Percentiles rank a stretch among this genome's conserved stretches.
These are phyloP conservation scores for Eledona agricola DNA, from an alignment of 2,888 invertebrate species.

Conservation along the genomic window DNA sequence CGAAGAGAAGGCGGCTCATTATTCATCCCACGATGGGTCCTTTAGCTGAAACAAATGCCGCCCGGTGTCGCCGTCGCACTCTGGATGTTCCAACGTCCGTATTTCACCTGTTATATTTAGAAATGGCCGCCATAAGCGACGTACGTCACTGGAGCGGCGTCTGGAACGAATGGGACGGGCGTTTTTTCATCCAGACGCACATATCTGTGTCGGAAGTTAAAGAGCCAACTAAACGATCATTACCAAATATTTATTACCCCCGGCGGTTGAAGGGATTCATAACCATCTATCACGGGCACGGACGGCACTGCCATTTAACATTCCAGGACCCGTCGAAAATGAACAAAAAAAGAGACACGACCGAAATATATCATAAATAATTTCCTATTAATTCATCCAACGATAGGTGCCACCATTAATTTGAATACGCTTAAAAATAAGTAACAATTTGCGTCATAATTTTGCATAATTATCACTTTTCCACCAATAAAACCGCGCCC, in stretches of 20 bases:
- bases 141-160: no score
- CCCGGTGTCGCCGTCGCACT: constrained; percentile 50
- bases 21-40: constrained; percentile 52
- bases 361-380: no score
- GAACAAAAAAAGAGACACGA: constrained; percentile 27
- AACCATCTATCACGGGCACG: constrained; percentile 58
- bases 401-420: no score
- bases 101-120: constrained; percentile 52
- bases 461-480: no score
- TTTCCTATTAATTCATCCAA: no score
- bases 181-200: constrained; percentile 55
- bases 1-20: constrained; percentile 48
- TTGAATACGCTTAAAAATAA: no score
- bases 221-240: constrained; percentile 62
- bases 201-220: constrained; percentile 61
- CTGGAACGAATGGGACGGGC: no score
- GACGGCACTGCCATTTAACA: constrained; percentile 55
- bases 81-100: constrained; percentile 41
- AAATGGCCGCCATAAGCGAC: constrained; percentile 51
- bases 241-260: constrained; percentile 62
- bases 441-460: no score
- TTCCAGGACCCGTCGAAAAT: constrained; percentile 51
- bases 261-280: constrained; percentile 58
- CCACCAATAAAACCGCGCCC: no score
- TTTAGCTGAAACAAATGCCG: constrained; percentile 51